A percentile compares a stretch with the other conserved stretches of the same genome.
phyloP scores from a whole-genome alignment of 2,797 vertebrate genomes.

The Erpetoichthys calabaricus region DNA sequence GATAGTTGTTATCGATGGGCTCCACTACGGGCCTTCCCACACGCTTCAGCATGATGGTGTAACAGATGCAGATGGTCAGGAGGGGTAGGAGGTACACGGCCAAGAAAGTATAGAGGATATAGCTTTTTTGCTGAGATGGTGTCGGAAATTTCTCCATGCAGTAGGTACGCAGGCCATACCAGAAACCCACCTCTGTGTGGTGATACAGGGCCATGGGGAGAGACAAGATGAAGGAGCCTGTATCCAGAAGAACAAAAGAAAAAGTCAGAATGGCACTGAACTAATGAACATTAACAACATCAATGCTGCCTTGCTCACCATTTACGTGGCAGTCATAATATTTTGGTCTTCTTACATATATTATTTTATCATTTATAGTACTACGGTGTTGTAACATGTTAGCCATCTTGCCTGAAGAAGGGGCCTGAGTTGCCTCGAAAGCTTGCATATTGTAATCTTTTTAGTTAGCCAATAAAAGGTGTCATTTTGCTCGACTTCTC shows the following conservation, averaged over 20 bases:
- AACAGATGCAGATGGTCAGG: conserved; percentile 29
- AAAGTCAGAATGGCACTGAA: not conserved
- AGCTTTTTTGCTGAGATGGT: conserved; percentile 19
- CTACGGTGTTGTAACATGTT: too few relatives aligned
- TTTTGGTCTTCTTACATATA: not conserved
- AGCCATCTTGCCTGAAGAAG: too few relatives aligned
- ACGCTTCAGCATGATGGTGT: conserved; percentile 25
- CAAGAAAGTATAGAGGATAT: conserved; percentile 29
- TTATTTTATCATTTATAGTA: too few relatives aligned
- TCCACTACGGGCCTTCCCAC: conserved; percentile 24
- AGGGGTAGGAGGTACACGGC: conserved; percentile 28
- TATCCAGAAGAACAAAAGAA: not conserved
- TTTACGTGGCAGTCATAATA: not conserved
- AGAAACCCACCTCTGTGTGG: conserved; percentile 24
- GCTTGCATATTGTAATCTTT: too few relatives aligned
- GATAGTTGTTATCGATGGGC: conserved; percentile 25
- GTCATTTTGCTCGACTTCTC: too few relatives aligned
- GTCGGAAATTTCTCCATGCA: conserved; percentile 28
- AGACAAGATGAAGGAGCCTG: conserved; percentile 27
- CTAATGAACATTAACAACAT: not conserved
- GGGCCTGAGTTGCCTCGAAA: too few relatives aligned
- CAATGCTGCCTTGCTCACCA: not conserved
- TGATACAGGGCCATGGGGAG: conserved; percentile 28
- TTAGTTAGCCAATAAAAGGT: too few relatives aligned
- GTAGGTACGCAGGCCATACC: conserved; percentile 31